Conservation (phyloP, 2,113 vertebrate genomes). For the Herpailurus yagouaroundi region DNA sequence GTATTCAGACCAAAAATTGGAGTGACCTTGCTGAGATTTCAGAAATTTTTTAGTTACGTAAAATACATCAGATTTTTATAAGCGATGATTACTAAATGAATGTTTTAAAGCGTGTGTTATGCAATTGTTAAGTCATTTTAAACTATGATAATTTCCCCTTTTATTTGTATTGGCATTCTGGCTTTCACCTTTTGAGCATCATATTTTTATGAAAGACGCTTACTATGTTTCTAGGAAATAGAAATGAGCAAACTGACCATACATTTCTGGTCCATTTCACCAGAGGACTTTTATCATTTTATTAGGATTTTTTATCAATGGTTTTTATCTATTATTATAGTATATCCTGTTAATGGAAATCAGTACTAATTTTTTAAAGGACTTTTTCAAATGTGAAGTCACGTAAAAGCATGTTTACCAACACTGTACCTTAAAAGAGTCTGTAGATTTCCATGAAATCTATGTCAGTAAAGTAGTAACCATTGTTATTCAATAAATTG, state of each 20-base stretch:
- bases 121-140: slow-evolving; percentile 55
- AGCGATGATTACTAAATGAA: slow-evolving; percentile 36
- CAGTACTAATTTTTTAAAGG: not conserved
- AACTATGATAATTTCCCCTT: slow-evolving; percentile 21
- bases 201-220: slow-evolving; percentile 45
- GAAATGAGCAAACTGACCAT: slow-evolving; percentile 16
- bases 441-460: not conserved
- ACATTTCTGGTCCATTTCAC: slow-evolving; percentile 1
- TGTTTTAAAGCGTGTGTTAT: slow-evolving; percentile 35
- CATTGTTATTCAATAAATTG: not conserved
- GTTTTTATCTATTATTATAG: not conserved
- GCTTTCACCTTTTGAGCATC: not conserved
- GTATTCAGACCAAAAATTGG: not conserved
- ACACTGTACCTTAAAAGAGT: not conserved
- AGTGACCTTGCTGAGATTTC: slow-evolving; percentile 33
- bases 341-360: not conserved
- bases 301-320: not conserved
- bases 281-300: not conserved
- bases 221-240: slow-evolving; percentile 24
- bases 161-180: slow-evolving; percentile 36
- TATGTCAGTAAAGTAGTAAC: slow-evolving; percentile 37
- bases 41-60: slow-evolving; percentile 18
- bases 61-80: slow-evolving; percentile 55
- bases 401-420: not conserved
- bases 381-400: slow-evolving; percentile 28